Base-by-base conservation (phyloP, 2,888 invertebrate species). In the Ennomos erosarius region DNA sequence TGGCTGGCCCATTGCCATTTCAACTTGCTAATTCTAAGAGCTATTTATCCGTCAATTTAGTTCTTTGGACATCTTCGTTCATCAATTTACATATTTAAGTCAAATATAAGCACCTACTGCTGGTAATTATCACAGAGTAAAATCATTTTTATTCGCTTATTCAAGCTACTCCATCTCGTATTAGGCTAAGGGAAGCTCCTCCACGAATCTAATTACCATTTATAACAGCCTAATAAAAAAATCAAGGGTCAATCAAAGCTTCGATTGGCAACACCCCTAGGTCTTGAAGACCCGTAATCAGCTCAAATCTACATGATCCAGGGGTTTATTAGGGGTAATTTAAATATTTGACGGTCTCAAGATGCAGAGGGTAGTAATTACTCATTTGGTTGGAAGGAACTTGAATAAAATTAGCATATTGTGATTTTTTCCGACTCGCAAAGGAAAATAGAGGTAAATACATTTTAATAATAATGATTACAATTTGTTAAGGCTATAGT, bases 321-420 rank as follows among this genome's bases (percentile, higher is more conserved):
- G 76, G 79, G 69, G 73, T 72, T 74, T 79, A 84, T 85, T 84
- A 81, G 78, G 81, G 81, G 75, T 76, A 82, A 84, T 85, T 84
- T 88, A 75, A 84, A 88, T 67, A 64, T 63, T 55, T 61, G 35
- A 54, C n/a, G 34, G 48, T 71, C 74, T 79, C 71, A 79, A 84
- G 81, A 78, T 76, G 53, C 26, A 57, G 65, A 26, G 72, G 69
- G 73, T 67, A 66, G 65, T 66, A 69, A 67, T 66, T 64, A 53
- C 46, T 59, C 73, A 78, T 68, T 77, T 74, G 71, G 57, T 69
- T 72, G 78, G 76, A 79, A 79, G 38, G 10, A 73, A 74, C 75
- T 80, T 77, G 81, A 84, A 82, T 38, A 77, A 65, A 74, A 85
- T 85, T 85, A 76, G 75, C 83, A 81, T 81, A 67, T 68, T 71